Evolutionary conservation across 1,140 invertebrate genomes (phyloP).

Genomic region (Cydia splendana): DNA sequence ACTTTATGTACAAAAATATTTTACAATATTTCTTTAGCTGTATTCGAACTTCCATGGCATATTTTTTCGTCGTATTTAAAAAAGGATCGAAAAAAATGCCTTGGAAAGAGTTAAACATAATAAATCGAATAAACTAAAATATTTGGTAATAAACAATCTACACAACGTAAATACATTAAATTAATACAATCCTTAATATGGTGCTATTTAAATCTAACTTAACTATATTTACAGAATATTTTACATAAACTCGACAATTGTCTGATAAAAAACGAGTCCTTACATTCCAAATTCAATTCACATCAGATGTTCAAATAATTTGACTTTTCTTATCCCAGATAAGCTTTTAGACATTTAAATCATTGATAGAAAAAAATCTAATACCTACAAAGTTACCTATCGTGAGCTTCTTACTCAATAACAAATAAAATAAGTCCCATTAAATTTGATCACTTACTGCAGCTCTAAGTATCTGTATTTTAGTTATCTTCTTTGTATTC

Average conservation of each 20-base stretch:
- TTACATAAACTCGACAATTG: constrained; percentile 39
- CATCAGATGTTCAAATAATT: neutral
- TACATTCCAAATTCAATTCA: neutral
- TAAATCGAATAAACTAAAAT: constrained; percentile 34
- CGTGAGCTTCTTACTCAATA: too few relatives aligned
- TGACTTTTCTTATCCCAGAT: neutral
- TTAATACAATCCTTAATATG: constrained; percentile 38
- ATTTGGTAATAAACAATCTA: constrained; percentile 41
- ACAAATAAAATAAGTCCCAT: too few relatives aligned
- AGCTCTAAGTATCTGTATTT: neutral
- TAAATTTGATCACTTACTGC: neutral
- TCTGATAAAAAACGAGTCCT: constrained; percentile 9
- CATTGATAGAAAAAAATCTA: neutral
- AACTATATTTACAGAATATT: constrained; percentile 52
- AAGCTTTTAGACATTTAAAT: neutral
- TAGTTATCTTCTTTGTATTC: neutral
- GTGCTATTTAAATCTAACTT: constrained; percentile 33
- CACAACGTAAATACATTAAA: constrained; percentile 35
- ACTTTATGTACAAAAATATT: constrained; percentile 40
- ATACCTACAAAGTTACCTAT: too few relatives aligned
- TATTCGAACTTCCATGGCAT: neutral
- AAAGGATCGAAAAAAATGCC: neutral
- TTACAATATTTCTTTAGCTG: constrained; percentile 22
- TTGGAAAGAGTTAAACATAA: neutral
- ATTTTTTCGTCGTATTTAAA: neutral